phyloP scores from a whole-genome alignment of 2,888 invertebrate species.

The Drosophila algonquin region DNA sequence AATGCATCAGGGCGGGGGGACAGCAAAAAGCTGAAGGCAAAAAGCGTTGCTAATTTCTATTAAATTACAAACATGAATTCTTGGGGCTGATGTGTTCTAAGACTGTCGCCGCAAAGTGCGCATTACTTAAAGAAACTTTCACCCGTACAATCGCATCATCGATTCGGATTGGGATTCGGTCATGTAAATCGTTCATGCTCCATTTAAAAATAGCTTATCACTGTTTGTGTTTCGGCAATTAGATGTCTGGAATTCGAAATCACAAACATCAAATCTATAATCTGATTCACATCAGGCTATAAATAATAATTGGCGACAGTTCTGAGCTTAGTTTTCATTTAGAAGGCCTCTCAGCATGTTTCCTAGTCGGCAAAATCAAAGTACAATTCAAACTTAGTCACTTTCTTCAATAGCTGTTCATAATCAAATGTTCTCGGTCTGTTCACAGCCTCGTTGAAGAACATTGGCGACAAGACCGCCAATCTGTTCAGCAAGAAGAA shows the following conservation, averaged over 20 bases:
- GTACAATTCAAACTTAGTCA: slow-evolving; percentile 3
- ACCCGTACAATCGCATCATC: slow-evolving; percentile 4
- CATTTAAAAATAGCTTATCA: slow-evolving; percentile 29
- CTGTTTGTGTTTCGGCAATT: slow-evolving; percentile 71
- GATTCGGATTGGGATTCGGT: slow-evolving; percentile 26
- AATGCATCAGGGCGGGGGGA: slow-evolving; percentile 25
- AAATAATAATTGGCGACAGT: slow-evolving; percentile 49
- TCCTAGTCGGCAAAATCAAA: slow-evolving; percentile 59
- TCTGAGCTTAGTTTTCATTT: slow-evolving; percentile 48
- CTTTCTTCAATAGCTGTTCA: neutral
- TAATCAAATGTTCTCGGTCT: slow-evolving; percentile 37
- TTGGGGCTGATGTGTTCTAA: slow-evolving; percentile 21
- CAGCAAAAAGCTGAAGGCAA: slow-evolving; percentile 8
- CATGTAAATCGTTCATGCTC: slow-evolving; percentile 61
- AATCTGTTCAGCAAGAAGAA: slow-evolving; percentile 89
- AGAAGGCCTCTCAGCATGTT: slow-evolving; percentile 45
- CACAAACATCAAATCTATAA: slow-evolving; percentile 3
- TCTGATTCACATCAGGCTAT: slow-evolving; percentile 57
- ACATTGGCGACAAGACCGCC: slow-evolving; percentile 89
- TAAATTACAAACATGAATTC: slow-evolving; percentile 33
- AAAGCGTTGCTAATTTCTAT: slow-evolving; percentile 36
- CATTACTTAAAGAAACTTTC: slow-evolving; percentile 34
- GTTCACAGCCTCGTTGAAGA: slow-evolving; percentile 87
- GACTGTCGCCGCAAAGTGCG: slow-evolving; percentile 27
- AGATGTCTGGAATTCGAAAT: slow-evolving; percentile 46